Evolutionary conservation across 1,140 invertebrate species (phyloP), one percentile per base, ranked within the genome.

Genomic region (Aradophagus sp.): DNA sequence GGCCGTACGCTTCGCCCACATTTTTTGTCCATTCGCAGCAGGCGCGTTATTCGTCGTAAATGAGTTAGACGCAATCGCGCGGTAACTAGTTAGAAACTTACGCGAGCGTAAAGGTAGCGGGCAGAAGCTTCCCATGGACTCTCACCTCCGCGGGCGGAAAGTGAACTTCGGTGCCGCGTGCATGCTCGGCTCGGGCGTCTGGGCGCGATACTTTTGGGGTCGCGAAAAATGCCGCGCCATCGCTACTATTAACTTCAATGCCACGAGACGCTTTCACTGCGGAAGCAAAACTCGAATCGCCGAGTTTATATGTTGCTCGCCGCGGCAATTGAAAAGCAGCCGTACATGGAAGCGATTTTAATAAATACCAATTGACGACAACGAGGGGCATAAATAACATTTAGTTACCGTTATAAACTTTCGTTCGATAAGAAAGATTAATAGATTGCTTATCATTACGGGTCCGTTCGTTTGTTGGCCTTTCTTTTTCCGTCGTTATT

Each of bases 71-170:
- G 59, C 59, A 59, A 63, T 56, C 58, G 42, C 53, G 29, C 35
- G 50, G 50, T 63, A 66, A 56, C 63, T 72, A 71, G 68, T 74
- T 75, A 78, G 73, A 69, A 75, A 73, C 68, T 74, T 68, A 67
- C 73, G 68, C 63, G 63, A 61, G 72, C 56, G 75, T 77, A 77
- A 74, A 77, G 77, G 77, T 81, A 82, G 81, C 81, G 80, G 79
- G 79, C 82, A 83, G 82, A 79, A 82, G 82, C 83, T 84, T 84
- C 83, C 82, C 83, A 84, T 84, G 83, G 82, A 80, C 82, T 85
- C 83, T 85, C 83, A 84, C 83, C 83, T 84, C 82, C 83, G 75
- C 82, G 78, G 82, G 83, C 82, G 73, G 74, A 78, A 76, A 79
- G 76, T 80, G 80, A 83, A 82, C 80, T 82, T 83, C 79, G 76